Evolutionary conservation across 2,888 invertebrate genomes (phyloP).

Genomic region (Drosophila testacea): DNA sequence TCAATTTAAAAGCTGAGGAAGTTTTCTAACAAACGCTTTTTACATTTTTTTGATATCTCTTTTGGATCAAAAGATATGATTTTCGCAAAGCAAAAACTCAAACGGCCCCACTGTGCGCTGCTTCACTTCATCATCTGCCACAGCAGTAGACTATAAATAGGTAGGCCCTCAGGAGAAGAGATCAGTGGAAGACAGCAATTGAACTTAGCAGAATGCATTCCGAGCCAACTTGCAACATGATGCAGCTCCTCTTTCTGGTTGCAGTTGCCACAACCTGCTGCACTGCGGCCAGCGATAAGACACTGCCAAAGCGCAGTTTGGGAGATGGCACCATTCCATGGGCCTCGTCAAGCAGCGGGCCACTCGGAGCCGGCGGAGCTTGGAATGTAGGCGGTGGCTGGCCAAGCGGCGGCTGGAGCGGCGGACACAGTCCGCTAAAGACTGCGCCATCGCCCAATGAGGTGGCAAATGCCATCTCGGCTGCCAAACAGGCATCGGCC

Average conservation of each 20-base stretch:
- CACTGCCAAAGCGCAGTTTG: conserved; percentile 77
- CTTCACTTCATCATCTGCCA: conserved; percentile 1
- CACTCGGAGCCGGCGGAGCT: conserved; percentile 28
- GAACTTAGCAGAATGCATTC: conserved; percentile 32
- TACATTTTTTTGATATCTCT: no score
- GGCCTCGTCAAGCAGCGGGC: conserved; percentile 46
- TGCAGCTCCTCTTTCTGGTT: conserved; percentile 37
- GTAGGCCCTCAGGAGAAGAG: conserved; percentile 13
- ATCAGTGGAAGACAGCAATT: conserved; percentile 38
- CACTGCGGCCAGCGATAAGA: conserved; percentile 44
- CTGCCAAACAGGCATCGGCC: conserved; percentile 90
- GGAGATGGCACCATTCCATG: conserved; percentile 62
- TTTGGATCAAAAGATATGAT: no score
- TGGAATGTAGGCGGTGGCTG: conserved; percentile 57
- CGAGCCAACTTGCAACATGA: conserved; percentile 8
- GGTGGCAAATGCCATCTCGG: conserved; percentile 90
- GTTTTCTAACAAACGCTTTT: no score
- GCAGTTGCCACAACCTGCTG: conserved; percentile 19
- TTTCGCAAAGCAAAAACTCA: no score
- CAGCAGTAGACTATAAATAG: conserved; percentile 66
- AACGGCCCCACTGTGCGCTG: no score
- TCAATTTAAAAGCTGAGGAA: no score
- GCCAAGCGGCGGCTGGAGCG: conserved; percentile 47
- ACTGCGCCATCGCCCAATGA: conserved; percentile 87
- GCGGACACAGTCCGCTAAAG: conserved; percentile 41